phyloP scores from a whole-genome alignment of 2,797 vertebrate genomes.

The Lacerta bilineata region DNA sequence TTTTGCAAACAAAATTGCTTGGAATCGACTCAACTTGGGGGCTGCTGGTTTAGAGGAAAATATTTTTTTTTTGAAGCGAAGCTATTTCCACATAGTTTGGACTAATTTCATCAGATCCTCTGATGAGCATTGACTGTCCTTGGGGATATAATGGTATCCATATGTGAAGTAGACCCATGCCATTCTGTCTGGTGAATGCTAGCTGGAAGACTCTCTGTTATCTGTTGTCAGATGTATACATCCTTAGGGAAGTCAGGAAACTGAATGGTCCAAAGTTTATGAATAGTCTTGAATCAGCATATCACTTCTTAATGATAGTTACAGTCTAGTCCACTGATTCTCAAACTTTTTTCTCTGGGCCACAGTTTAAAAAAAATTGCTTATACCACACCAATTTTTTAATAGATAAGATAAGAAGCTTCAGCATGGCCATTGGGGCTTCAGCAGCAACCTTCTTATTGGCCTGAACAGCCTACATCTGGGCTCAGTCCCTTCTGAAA shows the following conservation, averaged over 20 bases:
- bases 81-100: background rate
- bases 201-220: background rate
- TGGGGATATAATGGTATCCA: background rate
- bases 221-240: background rate
- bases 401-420: too few relatives aligned
- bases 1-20: background rate
- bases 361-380: too few relatives aligned
- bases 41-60: background rate
- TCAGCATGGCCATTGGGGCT: too few relatives aligned
- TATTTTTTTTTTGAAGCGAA: background rate
- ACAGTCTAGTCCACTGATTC: too few relatives aligned
- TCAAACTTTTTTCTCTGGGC: too few relatives aligned
- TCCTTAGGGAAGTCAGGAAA: background rate
- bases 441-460: too few relatives aligned
- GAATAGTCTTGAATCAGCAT: background rate
- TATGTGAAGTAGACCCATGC: background rate
- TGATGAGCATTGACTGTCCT: background rate
- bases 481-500: too few relatives aligned
- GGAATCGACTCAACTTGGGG: background rate
- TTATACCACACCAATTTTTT: too few relatives aligned
- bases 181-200: background rate
- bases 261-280: background rate
- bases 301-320: background rate
- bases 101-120: background rate
- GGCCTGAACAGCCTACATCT: too few relatives aligned